Base-by-base conservation (phyloP, 2,113 vertebrate species). In the Lontra canadensis region DNA sequence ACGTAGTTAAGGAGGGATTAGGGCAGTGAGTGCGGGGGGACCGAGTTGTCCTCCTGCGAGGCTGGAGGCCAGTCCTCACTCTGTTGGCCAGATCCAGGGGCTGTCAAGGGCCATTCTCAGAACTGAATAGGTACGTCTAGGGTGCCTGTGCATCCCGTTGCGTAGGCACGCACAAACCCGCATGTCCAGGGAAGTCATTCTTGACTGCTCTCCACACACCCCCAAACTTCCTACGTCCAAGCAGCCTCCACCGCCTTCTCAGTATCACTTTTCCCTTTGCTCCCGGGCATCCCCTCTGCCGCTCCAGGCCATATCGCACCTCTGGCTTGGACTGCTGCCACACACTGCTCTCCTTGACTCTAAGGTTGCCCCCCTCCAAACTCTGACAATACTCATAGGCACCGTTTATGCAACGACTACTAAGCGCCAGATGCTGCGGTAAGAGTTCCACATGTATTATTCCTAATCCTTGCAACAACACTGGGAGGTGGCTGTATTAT, bases 391-490 rank as follows among this genome's bases (percentile, higher is more conserved):
- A 63, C 39, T 69, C 86, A 76, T 13, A 86, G 26, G 63, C 57
- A 76, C 89, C 34, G 13, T 57, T 69, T 79, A 44, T 61, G 55
- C 42, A 97, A 81, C 59, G 76, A 74, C 42, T 65, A 49, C 63
- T 63, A 88, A 89, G 47, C 49, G 39, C 79, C 65, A 81, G 83
- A 49, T 44, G 31, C 42, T 90, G 73, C 81, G 52, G 84, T 92
- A 36, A 88, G 93, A 61, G 86, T 31, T 91, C 87, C 81, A 67
- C 26, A n/a, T 4, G 26, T 29, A 49, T 88, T 78, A 88, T 76
- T 94, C 67, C 80, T 83, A 91, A 78, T 95, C 87, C 49, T 93
- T 84, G 21, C 82, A 94, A 94, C 80, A 97, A 74, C 52, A 61
- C 79, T 84, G 91, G 36, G 61, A 90, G n/a, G 63, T 76, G 55